Base-by-base conservation (phyloP, 2,888 invertebrate genomes). In the Octonoba sinensis region DNA sequence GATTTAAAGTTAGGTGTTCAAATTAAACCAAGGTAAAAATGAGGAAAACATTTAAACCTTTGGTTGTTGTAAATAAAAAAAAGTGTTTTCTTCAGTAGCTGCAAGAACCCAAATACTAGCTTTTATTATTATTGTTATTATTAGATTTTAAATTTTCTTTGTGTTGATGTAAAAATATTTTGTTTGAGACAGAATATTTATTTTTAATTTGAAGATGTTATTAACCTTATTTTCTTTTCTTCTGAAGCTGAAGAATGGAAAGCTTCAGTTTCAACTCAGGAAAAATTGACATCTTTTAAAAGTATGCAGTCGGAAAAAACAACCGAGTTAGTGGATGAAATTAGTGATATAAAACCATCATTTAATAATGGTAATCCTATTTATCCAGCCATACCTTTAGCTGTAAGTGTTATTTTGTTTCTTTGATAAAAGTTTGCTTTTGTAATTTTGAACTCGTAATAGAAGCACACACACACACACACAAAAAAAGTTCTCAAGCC, bases 341-440 rank as follows among this genome's bases (percentile, higher is more conserved):
- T 36, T 36, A 36, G 36, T 36, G 36, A 36, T 36, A 36, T 8
- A 8, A 36, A 36, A 36, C 36, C 36, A 36, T 4, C 11, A 36
- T 36, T 11, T 36, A 8, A 36, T 36, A 36, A 4, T 36, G 11
- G 36, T 36, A 8, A 36, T 36, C 36, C 36, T 4, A 36, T 62
- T 54, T 81, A 81, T 47, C 79, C 79, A 18, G 74, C 73, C 22
- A 81, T 81, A 69, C 67, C 79, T 27, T 44, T 81, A 60, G 79
- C 79, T 47, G 79, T 81, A 69, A 73, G 73, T 62, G n/a, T 66
- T n/a, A 18, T 15, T 56, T 54, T 64, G 8, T 12, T 27, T 54
- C 15, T 16, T 49, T 70, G 13, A 18, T 13, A 16, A 47, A n/a
- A 20, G 16, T 71, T 44, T 36, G 20, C 54, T 18, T 46, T 49